Conservation (phyloP, 2,888 invertebrate genomes). For the Andrena dorsata region DNA sequence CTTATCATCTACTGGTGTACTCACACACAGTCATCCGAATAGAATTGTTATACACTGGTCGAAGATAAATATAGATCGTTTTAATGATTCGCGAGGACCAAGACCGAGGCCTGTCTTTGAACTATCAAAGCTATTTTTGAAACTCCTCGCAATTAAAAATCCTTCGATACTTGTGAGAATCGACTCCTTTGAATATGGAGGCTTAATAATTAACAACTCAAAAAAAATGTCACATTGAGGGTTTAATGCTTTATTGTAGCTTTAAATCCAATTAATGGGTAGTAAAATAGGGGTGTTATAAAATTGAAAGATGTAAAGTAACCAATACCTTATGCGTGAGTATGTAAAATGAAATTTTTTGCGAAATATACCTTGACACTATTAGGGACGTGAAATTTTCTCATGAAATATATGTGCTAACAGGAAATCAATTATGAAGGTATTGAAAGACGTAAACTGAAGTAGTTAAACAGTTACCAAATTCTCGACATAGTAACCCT, state of each 20-base stretch:
- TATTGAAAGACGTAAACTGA: not conserved
- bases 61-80: too few species aligned
- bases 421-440: not conserved
- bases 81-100: too few species aligned
- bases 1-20: constrained; percentile 7
- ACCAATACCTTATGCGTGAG: not conserved
- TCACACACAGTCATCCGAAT: constrained; percentile 3
- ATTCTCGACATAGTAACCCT: not conserved
- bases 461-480: constrained; percentile 9
- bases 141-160: not conserved
- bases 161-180: not conserved
- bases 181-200: too few species aligned
- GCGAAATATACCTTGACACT: not conserved
- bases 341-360: not conserved
- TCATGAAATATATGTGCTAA: not conserved
- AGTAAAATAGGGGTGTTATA: too few species aligned
- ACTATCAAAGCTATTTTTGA: not conserved
- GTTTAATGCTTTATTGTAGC: not conserved
- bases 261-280: not conserved
- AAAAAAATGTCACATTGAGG: not conserved
- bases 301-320: not conserved
- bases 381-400: not conserved
- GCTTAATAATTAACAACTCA: too few species aligned
- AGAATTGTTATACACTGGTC: not conserved
- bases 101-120: not conserved